A percentile compares a stretch with the other conserved stretches of the same genome.
These are phyloP conservation scores for Vultur gryphus DNA, from an alignment of 2,797 vertebrate species.

Conservation along the genomic window DNA sequence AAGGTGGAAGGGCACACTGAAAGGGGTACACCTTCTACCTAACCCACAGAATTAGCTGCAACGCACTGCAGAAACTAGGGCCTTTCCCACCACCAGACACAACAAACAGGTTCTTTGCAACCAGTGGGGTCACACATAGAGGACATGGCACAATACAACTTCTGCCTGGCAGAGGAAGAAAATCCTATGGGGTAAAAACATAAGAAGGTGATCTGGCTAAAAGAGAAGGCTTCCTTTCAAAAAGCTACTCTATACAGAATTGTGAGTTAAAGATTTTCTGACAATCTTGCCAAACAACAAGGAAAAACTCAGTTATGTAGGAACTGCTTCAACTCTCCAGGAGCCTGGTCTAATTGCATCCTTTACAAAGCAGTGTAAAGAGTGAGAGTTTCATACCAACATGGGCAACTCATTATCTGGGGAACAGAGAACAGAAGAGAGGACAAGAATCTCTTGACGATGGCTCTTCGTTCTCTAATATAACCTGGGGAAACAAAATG, in stretches of 20 bases:
- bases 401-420: not conserved
- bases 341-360: not conserved
- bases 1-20: not conserved
- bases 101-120: not conserved
- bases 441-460: not conserved
- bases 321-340: not conserved
- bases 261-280: not conserved
- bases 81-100: not conserved
- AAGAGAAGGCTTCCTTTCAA: not conserved
- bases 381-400: not conserved
- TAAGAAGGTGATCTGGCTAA: not conserved
- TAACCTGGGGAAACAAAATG: not conserved
- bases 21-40: not conserved
- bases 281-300: not conserved
- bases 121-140: not conserved
- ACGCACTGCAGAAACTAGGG: not conserved
- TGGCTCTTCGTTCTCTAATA: not conserved
- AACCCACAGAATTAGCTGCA: not conserved
- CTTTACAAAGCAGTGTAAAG: not conserved
- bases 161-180: not conserved
- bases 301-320: not conserved
- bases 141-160: not conserved
- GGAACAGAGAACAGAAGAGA: not conserved
- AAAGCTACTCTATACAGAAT: not conserved
- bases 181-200: not conserved